These are phyloP conservation scores for Alaudala cheleensis DNA, from an alignment of 2,113 vertebrate genomes.

Conservation along the genomic window DNA sequence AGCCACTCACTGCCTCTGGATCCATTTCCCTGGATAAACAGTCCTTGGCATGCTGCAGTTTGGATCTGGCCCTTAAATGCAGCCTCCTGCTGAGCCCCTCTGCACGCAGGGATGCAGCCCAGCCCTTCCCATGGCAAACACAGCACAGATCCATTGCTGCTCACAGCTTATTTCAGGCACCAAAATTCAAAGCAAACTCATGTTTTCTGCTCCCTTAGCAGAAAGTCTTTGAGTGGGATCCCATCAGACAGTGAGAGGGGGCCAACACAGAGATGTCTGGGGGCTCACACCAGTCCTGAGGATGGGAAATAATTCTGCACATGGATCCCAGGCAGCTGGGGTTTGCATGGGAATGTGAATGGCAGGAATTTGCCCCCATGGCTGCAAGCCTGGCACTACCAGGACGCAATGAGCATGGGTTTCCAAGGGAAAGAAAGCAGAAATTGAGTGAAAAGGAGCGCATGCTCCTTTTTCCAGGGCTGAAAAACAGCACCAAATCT, in stretches of 20 bases:
- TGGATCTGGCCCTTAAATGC: not conserved
- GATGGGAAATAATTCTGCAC: not conserved
- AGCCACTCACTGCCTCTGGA: not conserved
- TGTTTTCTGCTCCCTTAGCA: not conserved
- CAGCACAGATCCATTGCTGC: not conserved
- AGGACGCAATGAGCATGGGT: not conserved
- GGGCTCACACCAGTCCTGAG: not conserved
- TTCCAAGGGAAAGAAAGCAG: not conserved
- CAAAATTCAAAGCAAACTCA: not conserved
- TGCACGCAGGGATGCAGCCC: not conserved
- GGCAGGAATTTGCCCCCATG: not conserved
- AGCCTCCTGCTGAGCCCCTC: not conserved
- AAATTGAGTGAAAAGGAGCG: not conserved
- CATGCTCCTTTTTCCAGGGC: not conserved
- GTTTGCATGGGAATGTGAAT: accelerated
- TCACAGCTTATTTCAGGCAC: not conserved
- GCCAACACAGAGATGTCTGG: not conserved
- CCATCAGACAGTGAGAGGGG: not conserved
- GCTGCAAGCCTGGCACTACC: not conserved
- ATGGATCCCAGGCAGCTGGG: not conserved
- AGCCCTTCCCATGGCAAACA: not conserved
- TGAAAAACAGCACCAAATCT: not conserved
- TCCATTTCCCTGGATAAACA: not conserved
- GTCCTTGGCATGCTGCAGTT: accelerated
- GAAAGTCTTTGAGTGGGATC: not conserved